Conservation (phyloP, 2,888 invertebrate genomes). For the Theretra japonica region DNA sequence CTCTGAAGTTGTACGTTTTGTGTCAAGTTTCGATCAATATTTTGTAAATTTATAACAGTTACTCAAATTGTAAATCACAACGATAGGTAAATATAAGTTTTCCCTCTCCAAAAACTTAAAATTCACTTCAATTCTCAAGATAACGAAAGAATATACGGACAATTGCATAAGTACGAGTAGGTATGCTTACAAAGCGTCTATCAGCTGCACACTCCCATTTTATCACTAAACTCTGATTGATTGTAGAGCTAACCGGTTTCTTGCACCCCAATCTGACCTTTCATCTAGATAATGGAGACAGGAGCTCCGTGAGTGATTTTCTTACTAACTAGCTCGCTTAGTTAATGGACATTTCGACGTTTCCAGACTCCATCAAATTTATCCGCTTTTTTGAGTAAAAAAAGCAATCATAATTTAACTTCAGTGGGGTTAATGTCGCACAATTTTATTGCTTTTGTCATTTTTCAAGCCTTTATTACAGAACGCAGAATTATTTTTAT, state of each 20-base stretch:
- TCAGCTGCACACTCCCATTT: not conserved
- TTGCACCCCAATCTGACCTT: constrained; percentile 12
- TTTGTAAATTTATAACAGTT: no score
- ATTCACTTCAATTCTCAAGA: no score
- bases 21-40: no score
- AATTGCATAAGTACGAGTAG: constrained; percentile 1
- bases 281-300: constrained; percentile 17
- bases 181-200: not conserved
- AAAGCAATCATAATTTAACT: no score
- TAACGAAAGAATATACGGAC: not conserved
- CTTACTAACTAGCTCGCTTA: not conserved
- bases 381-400: not conserved
- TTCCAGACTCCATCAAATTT: not conserved
- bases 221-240: constrained; percentile 7
- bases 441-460: no score
- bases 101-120: no score
- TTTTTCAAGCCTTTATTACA: no score
- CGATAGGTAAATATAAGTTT: no score
- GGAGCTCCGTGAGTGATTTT: not conserved
- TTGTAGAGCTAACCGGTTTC: constrained; percentile 13
- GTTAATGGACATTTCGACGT: not conserved
- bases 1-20: no score
- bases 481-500: no score
- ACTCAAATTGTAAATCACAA: no score
- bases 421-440: no score